Evolutionary conservation across 2,888 invertebrate genomes (phyloP).

Genomic region (Luperina testacea): DNA sequence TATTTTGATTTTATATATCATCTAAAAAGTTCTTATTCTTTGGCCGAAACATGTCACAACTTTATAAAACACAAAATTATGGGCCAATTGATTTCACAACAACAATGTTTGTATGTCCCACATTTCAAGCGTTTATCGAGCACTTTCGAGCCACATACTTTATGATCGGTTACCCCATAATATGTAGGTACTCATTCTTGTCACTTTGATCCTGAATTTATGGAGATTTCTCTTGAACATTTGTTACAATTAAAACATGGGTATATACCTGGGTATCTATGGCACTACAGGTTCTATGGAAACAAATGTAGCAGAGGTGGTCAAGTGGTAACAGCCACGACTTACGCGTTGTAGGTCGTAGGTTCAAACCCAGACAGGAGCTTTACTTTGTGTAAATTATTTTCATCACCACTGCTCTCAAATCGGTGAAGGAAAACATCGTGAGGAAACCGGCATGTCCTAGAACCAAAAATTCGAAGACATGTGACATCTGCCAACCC

Average conservation of each 20-base stretch:
- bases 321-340: too few species aligned
- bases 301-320: too few species aligned
- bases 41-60: background rate
- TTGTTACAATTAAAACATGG: background rate
- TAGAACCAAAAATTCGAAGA: too few species aligned
- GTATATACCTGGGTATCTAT: background rate
- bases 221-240: slow-evolving; percentile 19
- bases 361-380: too few species aligned
- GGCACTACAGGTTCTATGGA: background rate
- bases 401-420: too few species aligned
- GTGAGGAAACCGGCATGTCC: too few species aligned
- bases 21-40: background rate
- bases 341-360: too few species aligned
- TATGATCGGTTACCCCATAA: slow-evolving; percentile 10
- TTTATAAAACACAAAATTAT: slow-evolving; percentile 31
- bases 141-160: slow-evolving; percentile 20
- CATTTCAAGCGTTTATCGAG: slow-evolving; percentile 27
- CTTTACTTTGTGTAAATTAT: too few species aligned
- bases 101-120: slow-evolving; percentile 25
- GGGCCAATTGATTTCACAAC: slow-evolving; percentile 28
- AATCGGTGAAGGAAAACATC: too few species aligned
- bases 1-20: background rate
- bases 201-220: slow-evolving; percentile 38
- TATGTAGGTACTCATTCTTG: background rate
- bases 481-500: too few species aligned